Conservation (phyloP, 2,888 invertebrate species). For the Lycia hirtaria region DNA sequence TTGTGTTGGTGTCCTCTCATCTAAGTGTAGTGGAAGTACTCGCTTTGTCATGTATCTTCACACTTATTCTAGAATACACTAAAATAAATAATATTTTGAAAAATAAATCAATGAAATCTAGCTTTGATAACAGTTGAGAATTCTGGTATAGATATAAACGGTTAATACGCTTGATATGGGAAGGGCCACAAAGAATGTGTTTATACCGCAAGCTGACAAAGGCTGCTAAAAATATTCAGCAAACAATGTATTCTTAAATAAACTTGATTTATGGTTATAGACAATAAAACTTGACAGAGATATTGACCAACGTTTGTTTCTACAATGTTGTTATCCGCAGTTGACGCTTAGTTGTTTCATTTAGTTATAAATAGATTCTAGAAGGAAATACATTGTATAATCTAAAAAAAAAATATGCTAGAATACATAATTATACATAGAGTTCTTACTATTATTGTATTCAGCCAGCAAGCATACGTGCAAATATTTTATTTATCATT, state of each 20-base stretch:
- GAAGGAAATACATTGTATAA: too few species aligned
- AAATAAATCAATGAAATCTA: too few species aligned
- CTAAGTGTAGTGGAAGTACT: too few species aligned
- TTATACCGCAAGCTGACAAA: neutral
- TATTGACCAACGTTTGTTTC: neutral
- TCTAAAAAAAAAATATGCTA: too few species aligned
- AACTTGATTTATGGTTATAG: neutral
- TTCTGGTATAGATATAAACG: neutral
- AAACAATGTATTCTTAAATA: neutral
- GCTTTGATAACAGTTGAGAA: too few species aligned
- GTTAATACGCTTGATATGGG: neutral
- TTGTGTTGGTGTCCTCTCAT: neutral
- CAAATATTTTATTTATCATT: too few species aligned
- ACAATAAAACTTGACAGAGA: neutral
- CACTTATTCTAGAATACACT: too few species aligned
- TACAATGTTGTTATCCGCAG: neutral
- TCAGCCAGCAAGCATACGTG: too few species aligned
- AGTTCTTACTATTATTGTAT: too few species aligned
- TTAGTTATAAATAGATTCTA: neutral
- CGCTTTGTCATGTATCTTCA: too few species aligned
- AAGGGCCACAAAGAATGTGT: neutral
- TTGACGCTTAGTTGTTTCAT: neutral
- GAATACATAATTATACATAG: too few species aligned
- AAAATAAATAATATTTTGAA: neutral
- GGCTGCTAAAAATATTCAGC: neutral